A percentile compares a stretch with the other conserved stretches of the same genome.
These are phyloP conservation scores for Wasmannia auropunctata DNA, from an alignment of 1,140 invertebrate species.

Conservation along the genomic window DNA sequence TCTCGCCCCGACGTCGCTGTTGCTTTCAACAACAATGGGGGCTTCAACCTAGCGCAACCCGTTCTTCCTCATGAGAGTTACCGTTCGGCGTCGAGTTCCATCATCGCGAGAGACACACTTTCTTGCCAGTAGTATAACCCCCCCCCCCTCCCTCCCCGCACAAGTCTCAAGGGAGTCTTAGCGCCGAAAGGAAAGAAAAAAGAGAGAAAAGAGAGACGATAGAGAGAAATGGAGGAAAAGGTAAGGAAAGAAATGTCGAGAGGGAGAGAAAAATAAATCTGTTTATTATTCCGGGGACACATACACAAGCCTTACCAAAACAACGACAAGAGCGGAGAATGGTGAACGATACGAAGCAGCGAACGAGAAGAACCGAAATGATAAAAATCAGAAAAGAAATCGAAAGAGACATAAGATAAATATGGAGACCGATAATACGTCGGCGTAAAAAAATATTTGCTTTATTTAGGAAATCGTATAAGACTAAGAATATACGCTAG, in stretches of 20 bases:
- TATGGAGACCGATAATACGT: neutral
- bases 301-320: neutral
- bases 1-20: neutral
- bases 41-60: neutral
- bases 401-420: neutral
- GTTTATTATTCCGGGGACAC: slow-evolving; percentile 42
- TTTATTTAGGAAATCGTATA: neutral
- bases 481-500: neutral
- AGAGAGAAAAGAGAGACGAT: neutral
- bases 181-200: neutral
- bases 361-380: neutral
- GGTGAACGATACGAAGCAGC: neutral
- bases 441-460: neutral
- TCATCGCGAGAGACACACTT: slow-evolving; percentile 39
- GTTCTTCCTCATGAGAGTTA: slow-evolving; percentile 3
- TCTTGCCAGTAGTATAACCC: slow-evolving; percentile 34
- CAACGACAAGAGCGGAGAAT: neutral
- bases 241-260: neutral
- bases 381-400: slow-evolving; percentile 16
- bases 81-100: slow-evolving; percentile 29
- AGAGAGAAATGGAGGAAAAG: neutral
- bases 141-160: too few relatives aligned
- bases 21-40: slow-evolving; percentile 42
- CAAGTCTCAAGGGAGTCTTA: slow-evolving; percentile 1
- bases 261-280: slow-evolving; percentile 33